Conservation (phyloP, 2,888 invertebrate genomes). For the Lissocephala sabroskyi region DNA sequence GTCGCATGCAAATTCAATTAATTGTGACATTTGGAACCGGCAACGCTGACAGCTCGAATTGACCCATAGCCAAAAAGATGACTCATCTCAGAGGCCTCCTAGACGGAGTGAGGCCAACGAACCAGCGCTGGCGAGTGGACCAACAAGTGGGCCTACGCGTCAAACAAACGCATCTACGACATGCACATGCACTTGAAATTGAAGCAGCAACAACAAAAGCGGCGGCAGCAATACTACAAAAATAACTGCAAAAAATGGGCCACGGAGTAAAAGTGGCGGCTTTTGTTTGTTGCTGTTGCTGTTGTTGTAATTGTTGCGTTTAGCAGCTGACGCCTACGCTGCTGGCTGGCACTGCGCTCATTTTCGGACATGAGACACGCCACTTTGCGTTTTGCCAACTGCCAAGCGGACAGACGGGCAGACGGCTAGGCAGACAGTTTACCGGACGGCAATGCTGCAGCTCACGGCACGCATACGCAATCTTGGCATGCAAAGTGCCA, state of each 20-base stretch:
- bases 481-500: slow-evolving; percentile 14
- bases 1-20: slow-evolving; percentile 55
- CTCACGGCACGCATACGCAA: slow-evolving; percentile 52
- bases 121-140: slow-evolving; percentile 6
- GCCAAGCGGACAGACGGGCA: slow-evolving; percentile 35
- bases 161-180: slow-evolving; percentile 30
- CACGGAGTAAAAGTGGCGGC: slow-evolving; percentile 40
- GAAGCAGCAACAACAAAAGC: slow-evolving; percentile 19
- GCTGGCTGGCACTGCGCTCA: slow-evolving; percentile 17
- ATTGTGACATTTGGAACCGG: slow-evolving; percentile 42
- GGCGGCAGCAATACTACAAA: slow-evolving; percentile 14
- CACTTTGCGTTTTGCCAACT: slow-evolving; percentile 49
- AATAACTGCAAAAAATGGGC: slow-evolving; percentile 36
- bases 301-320: slow-evolving; percentile 49
- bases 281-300: no score
- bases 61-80: no score
- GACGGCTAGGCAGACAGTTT: no score
- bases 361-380: slow-evolving; percentile 55
- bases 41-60: slow-evolving; percentile 12
- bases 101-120: slow-evolving; percentile 39
- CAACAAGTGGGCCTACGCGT: slow-evolving; percentile 15
- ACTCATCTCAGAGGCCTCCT: no score
- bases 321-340: slow-evolving; percentile 29
- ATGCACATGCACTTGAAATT: slow-evolving; percentile 34
- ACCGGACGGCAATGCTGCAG: neutral